Evolutionary conservation across 2,113 vertebrate species (phyloP), one percentile per base, ranked within the genome.

Genomic region (Collichthys lucidus): DNA sequence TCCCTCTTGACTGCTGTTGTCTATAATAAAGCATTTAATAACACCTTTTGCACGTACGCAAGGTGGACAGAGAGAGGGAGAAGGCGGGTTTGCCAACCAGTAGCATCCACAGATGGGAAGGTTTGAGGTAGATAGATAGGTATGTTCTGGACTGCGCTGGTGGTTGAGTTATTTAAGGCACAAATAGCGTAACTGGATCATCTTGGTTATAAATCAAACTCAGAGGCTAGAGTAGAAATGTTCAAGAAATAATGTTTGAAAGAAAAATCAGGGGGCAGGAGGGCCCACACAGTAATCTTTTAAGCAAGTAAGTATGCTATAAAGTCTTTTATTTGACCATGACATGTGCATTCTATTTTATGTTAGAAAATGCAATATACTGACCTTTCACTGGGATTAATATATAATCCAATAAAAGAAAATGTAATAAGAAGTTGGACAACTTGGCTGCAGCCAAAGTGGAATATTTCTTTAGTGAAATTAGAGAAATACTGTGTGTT

Each of bases 1-100:
- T 84, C 77, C 74, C 72, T 56, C 74, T 79, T 86, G 79, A 90
- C 81, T 84, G 79, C 83, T 89, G 86, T 57, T 87, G 77, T 76
- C 65, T 68, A 74, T 87, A 82, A 86, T 89, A 83, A 73, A 78
- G 56, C 55, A 47, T 81, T 64, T 80, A 83, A 77, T 77, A 79
- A 80, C 74, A 88, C 89, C 81, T 89, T 79, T 76, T 86, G 69
- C 17, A 75, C 67, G 71, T 56, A 76, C 80, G 17, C 87, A 73
- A 74, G 53, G 75, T n/a, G 35, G 40, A 61, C 56, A 72, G 16
- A 24, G 74, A 69, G 15, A 61, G 63, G 40, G 29, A 71, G 44
- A 17, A 65, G 40, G 55, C 35, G 46, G 72, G n/a, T 26, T 22
- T 73, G 79, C 50, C 47, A 65, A 50, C 14, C 6, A 16, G 53